phyloP scores from a whole-genome alignment of 2,888 invertebrate genomes.

The Drosophila flavopinicola region DNA sequence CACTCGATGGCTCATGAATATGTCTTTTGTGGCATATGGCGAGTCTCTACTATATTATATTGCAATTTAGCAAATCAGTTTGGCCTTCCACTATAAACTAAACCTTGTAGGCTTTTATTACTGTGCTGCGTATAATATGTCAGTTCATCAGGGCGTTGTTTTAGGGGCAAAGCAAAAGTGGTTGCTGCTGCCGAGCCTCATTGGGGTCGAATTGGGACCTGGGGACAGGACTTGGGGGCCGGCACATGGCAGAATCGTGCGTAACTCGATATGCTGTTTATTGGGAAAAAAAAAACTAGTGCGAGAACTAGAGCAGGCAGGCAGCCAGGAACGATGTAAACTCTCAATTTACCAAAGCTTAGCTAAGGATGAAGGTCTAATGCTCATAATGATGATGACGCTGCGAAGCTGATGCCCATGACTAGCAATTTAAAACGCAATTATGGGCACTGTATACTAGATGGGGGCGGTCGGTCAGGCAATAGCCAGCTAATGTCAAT shows the following conservation, averaged over 20 bases:
- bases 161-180: constrained; percentile 31
- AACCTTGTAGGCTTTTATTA: constrained; percentile 12
- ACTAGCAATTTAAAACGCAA: constrained; percentile 73
- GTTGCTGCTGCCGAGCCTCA: constrained; percentile 1
- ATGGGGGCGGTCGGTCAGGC: constrained; percentile 2
- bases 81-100: background rate
- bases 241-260: constrained; percentile 22
- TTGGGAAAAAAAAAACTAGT: constrained; percentile 63
- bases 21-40: too few species aligned
- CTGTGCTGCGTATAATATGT: background rate
- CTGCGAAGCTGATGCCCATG: constrained; percentile 47
- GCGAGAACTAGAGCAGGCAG: background rate
- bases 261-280: constrained; percentile 57
- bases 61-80: background rate
- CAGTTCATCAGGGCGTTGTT: constrained; percentile 11
- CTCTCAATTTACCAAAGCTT: constrained; percentile 66
- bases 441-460: constrained; percentile 46
- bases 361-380: constrained; percentile 37
- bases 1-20: too few species aligned
- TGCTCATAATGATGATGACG: constrained; percentile 31
- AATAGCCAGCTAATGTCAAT: constrained; percentile 59
- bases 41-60: background rate
- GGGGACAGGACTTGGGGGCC: constrained; percentile 2
- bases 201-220: constrained; percentile 2
- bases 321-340: constrained; percentile 18